Conservation (phyloP, 1,140 invertebrate genomes). For the Bombus soroeensis region DNA sequence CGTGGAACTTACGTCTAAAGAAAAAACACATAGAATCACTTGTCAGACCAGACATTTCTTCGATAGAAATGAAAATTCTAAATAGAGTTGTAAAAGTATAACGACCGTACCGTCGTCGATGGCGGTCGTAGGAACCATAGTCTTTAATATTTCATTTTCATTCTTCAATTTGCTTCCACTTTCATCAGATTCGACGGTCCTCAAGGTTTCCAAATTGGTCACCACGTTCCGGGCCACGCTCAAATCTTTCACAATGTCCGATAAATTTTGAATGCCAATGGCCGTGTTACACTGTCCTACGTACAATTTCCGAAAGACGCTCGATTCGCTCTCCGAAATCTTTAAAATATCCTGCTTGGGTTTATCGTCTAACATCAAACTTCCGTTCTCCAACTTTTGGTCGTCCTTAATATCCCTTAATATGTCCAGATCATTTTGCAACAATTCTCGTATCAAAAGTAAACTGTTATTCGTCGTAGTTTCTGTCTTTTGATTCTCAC, state of each 20-base stretch:
- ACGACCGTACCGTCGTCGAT: neutral
- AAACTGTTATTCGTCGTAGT: neutral
- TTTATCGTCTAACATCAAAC: neutral
- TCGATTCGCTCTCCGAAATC: neutral
- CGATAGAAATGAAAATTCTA: neutral
- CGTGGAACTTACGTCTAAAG: neutral
- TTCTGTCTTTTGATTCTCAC: neutral
- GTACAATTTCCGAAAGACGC: neutral
- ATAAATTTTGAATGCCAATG: neutral
- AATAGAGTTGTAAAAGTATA: neutral
- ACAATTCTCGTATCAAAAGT: neutral
- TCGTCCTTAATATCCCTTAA: neutral
- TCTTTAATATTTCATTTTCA: neutral
- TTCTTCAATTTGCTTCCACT: neutral
- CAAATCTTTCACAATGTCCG: neutral
- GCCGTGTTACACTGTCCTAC: neutral
- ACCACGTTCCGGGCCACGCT: neutral
- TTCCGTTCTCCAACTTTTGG: neutral
- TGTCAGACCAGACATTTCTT: neutral
- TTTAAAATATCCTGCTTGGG: neutral
- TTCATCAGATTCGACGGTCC: neutral
- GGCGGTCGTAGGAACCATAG: neutral
- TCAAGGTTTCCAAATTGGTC: neutral
- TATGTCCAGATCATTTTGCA: constrained; percentile 6
- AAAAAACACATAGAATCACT: neutral